Evolutionary conservation across 2,888 invertebrate genomes (phyloP).

Genomic region (Acholoe squamosa): DNA sequence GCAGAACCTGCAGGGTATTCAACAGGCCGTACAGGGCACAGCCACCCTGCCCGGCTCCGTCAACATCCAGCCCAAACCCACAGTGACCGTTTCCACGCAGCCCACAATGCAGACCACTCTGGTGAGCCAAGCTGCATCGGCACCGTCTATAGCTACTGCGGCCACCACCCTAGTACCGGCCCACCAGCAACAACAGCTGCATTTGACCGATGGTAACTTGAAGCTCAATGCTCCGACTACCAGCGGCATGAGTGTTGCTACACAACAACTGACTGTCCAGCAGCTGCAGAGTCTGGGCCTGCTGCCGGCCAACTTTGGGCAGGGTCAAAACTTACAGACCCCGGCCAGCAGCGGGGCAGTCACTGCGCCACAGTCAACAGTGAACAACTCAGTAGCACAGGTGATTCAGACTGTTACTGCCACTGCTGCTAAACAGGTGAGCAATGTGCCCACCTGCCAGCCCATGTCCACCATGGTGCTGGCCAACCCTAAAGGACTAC

Average conservation of each 20-base stretch:
- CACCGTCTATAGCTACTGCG: conserved; percentile 11
- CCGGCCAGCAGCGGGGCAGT: neutral
- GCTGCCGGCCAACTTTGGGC: conserved; percentile 38
- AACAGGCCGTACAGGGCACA: conserved; percentile 20
- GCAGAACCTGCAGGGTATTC: conserved; percentile 30
- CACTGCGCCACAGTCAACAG: neutral
- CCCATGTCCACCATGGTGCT: neutral
- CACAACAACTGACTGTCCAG: conserved; percentile 71
- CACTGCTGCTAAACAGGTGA: conserved; percentile 48
- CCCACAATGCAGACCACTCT: neutral
- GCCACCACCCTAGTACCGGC: conserved; percentile 19
- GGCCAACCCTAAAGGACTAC: conserved; percentile 9
- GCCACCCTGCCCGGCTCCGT: conserved; percentile 7
- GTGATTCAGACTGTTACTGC: conserved; percentile 42
- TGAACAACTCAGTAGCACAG: conserved; percentile 44
- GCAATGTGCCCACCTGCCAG: neutral
- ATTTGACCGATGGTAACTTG: conserved; percentile 70
- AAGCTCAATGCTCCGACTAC: conserved; percentile 71
- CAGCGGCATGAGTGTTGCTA: conserved; percentile 74
- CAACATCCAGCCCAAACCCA: conserved; percentile 47
- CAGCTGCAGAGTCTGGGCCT: conserved; percentile 72
- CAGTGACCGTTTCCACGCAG: neutral
- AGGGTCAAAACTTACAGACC: neutral
- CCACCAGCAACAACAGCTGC: conserved; percentile 48
- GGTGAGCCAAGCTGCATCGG: neutral